These are phyloP conservation scores for Zaprionus africanus DNA, from an alignment of 1,140 invertebrate species.

Conservation along the genomic window DNA sequence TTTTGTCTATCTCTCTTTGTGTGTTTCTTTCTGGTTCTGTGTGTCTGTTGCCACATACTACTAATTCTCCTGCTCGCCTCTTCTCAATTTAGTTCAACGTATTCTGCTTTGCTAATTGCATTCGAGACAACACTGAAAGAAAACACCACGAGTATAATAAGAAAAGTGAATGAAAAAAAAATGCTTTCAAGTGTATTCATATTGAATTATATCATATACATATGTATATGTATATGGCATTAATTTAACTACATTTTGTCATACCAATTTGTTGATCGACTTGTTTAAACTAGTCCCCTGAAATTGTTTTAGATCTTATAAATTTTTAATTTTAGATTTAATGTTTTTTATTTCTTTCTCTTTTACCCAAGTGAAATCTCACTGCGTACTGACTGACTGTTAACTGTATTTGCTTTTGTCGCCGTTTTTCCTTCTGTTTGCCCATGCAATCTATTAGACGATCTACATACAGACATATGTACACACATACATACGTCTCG, in stretches of 20 bases:
- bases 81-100: constrained; percentile 59
- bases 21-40: neutral
- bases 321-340: too few relatives aligned
- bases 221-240: too few relatives aligned
- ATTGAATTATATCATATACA: too few relatives aligned
- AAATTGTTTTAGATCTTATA: too few relatives aligned
- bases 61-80: constrained; percentile 16
- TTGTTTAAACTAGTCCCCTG: too few relatives aligned
- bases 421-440: constrained; percentile 42
- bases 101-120: constrained; percentile 56
- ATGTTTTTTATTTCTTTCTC: neutral
- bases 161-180: constrained; percentile 12
- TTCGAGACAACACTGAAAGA: constrained; percentile 27
- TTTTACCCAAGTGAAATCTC: constrained; percentile 6
- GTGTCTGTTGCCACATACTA: constrained; percentile 15
- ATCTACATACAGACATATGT: constrained; percentile 20
- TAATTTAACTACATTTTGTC: too few relatives aligned
- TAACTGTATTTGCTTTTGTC: constrained; percentile 62
- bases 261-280: too few relatives aligned
- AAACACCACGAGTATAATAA: neutral
- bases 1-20: neutral
- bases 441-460: constrained; percentile 58
- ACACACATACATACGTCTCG: neutral
- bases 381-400: constrained; percentile 26
- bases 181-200: neutral